Evolutionary conservation across 2,797 vertebrate genomes (phyloP), one percentile per base, ranked within the genome.

Genomic region (Pangasius macronema): DNA sequence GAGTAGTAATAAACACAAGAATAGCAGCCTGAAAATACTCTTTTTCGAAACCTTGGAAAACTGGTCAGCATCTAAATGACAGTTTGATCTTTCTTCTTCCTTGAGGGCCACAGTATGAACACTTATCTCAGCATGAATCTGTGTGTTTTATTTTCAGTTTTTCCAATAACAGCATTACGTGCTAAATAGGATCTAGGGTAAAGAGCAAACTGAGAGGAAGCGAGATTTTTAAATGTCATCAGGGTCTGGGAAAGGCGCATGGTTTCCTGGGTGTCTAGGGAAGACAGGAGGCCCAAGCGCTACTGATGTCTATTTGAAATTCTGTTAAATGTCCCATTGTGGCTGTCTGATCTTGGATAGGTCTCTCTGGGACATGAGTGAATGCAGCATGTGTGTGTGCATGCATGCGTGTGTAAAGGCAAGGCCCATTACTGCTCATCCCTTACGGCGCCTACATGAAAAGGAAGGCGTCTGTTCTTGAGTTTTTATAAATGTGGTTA

Each of bases 251-350:
- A 95, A 95, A 94, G 57, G 68, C 88, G 86, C 90, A 92, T 93
- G 93, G 93, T 89, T 92, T 87, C 86, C 89, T 55, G 73, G 84
- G 88, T 93, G 89, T 91, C 92, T 93, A 92, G 88, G 88, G 42
- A 86, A 90, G 88, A 90, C 53, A 89, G 42, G 70, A 87, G 85
- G 91, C 70, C 82, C 87, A 20, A 70, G 57, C 87, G 83, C 87
- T 93, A 92, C 94, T 95, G 93, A 94, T 93, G 92, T 87, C 90
- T 90, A 91, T 92, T 95, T 93, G 93, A 94, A 92, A 91, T 95
- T 94, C 91, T 90, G 91, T 91, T 90, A 93, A 80, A 91, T 91
- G 93, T 94, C 92, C 90, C 91, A 90, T 92, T 93, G 93, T 92
- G 91, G 92, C 91, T 91, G 92, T 93, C 85, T 87, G 91, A 91